A percentile compares a stretch with the other conserved stretches of the same genome.
These are phyloP conservation scores for Philypnodon macrostomus DNA, from an alignment of 2,797 vertebrate genomes.

Conservation along the genomic window DNA sequence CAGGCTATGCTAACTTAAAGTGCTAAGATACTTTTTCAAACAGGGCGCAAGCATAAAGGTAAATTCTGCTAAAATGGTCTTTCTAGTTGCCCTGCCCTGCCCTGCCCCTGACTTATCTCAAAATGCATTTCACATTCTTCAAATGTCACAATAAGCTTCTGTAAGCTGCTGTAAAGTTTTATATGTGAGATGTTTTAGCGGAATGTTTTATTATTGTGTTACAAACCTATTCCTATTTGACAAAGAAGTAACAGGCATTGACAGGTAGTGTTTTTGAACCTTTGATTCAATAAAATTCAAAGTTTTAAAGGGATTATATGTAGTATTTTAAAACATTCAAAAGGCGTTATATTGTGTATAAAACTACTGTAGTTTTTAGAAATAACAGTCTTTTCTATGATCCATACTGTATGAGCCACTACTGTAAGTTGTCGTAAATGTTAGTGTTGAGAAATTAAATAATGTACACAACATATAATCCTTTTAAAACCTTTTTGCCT, in stretches of 20 bases:
- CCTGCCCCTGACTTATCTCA: conserved; percentile 48
- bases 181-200: conserved; percentile 25
- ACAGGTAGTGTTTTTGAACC: conserved; percentile 10
- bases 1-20: conserved; percentile 69
- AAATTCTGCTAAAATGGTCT: conserved; percentile 33
- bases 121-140: conserved; percentile 38
- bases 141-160: conserved; percentile 3
- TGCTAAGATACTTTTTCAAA: conserved; percentile 63
- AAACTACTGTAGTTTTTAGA: background rate
- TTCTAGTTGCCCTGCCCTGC: conserved; percentile 61
- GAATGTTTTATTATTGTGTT: conserved; percentile 55
- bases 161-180: conserved; percentile 20
- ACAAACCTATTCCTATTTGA: conserved; percentile 13
- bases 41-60: conserved; percentile 68
- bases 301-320: background rate
- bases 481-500: conserved; percentile 2
- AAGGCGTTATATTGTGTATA: background rate
- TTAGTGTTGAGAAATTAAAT: background rate
- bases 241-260: conserved; percentile 20
- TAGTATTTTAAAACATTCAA: background rate
- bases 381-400: conserved; percentile 16
- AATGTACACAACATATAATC: background rate
- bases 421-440: too few species aligned
- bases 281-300: background rate
- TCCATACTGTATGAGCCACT: too few species aligned